phyloP scores from a whole-genome alignment of 2,113 vertebrate genomes.

The Australoheros scitulus region DNA sequence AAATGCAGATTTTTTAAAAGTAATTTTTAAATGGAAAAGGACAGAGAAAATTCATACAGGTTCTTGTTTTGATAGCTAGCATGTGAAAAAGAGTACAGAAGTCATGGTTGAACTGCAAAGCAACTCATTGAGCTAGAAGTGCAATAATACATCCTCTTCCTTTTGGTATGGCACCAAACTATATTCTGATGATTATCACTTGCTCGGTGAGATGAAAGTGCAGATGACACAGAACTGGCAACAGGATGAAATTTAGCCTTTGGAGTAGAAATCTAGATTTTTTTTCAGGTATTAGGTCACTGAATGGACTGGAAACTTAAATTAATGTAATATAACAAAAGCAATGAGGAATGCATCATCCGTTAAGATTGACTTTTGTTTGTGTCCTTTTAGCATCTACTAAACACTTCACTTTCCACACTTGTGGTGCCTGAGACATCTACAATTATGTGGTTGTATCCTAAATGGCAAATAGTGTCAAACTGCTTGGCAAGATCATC shows the following conservation, averaged over 20 bases:
- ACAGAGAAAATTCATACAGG: background rate
- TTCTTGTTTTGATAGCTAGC: too few species aligned
- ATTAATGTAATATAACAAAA: background rate
- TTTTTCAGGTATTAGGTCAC: background rate
- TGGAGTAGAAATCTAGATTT: background rate
- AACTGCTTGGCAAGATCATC: background rate
- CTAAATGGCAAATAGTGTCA: conserved; percentile 5
- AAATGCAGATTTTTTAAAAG: background rate
- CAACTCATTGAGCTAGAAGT: background rate
- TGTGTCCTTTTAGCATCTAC: background rate
- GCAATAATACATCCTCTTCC: background rate
- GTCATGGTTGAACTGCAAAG: too few species aligned
- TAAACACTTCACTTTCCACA: background rate
- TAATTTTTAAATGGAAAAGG: background rate
- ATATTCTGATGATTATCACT: conserved; percentile 10
- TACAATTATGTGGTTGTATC: background rate
- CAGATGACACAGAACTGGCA: background rate
- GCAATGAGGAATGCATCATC: background rate
- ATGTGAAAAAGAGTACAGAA: too few species aligned
- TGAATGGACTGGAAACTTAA: background rate
- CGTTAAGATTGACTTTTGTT: background rate
- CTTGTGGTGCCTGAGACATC: background rate
- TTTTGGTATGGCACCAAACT: background rate
- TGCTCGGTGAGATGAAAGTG: conserved; percentile 17
- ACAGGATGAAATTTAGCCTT: background rate